phyloP scores from a whole-genome alignment of 2,797 vertebrate species.

The Rhincodon typus region DNA sequence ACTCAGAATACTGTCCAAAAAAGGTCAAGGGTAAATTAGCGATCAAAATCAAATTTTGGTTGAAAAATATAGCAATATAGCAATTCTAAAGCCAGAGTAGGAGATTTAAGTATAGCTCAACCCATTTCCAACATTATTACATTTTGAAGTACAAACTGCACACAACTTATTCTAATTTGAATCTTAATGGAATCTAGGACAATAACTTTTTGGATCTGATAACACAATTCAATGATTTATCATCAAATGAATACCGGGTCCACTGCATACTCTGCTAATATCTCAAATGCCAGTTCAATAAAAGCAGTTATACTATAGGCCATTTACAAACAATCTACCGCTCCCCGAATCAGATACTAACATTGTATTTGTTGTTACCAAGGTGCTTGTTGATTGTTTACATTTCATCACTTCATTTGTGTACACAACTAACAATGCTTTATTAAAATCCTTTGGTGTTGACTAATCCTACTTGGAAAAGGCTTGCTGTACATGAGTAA shows the following conservation, averaged over 20 bases:
- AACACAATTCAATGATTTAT: background rate
- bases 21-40: background rate
- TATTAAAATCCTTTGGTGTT: background rate
- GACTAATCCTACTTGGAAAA: constrained; percentile 25
- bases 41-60: background rate
- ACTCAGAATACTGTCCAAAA: background rate
- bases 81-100: background rate
- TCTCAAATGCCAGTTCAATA: background rate
- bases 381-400: constrained; percentile 19
- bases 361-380: background rate
- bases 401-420: constrained; percentile 2
- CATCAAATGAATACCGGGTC: background rate
- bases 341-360: background rate
- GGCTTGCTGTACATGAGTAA: background rate
- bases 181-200: background rate
- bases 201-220: background rate
- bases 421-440: background rate
- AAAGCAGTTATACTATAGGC: background rate
- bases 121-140: background rate
- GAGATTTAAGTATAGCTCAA: background rate
- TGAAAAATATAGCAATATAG: background rate
- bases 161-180: background rate
- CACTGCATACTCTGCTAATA: background rate
- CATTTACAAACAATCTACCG: background rate
- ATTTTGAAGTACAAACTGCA: background rate